Percentiles rank a stretch among this genome's conserved stretches.
Evolutionary conservation across 2,113 vertebrate species (phyloP).

Genomic region (Carassius carassius): DNA sequence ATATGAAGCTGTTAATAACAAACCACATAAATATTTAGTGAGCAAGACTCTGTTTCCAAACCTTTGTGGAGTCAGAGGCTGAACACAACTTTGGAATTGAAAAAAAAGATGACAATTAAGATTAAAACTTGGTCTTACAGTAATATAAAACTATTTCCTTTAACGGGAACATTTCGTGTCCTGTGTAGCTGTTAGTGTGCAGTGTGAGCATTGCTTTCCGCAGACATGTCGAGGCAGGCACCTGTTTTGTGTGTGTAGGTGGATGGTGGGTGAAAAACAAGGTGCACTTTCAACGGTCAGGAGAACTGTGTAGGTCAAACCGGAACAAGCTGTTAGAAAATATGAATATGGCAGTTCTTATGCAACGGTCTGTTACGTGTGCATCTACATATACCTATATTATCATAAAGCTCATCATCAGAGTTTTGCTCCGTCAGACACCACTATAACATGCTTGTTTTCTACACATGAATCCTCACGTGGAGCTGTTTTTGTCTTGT

Average conservation of each 20-base stretch:
- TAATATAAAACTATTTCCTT: background rate
- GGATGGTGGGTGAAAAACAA: constrained; percentile 38
- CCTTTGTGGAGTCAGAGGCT: background rate
- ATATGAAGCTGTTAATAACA: constrained; percentile 43
- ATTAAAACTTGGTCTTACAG: background rate
- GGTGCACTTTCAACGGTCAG: constrained; percentile 13
- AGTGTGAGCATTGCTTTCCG: background rate
- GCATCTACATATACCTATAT: background rate
- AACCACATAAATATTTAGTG: constrained; percentile 40
- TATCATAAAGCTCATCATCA: background rate
- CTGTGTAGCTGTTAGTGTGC: constrained; percentile 14
- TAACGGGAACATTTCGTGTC: background rate
- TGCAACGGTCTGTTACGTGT: background rate
- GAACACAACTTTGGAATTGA: background rate
- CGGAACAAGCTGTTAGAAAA: constrained; percentile 12
- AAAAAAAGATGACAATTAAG: constrained; percentile 5
- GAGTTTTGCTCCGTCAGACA: background rate
- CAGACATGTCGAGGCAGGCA: constrained; percentile 47
- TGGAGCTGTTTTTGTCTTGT: background rate
- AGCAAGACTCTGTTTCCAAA: background rate
- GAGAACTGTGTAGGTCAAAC: constrained; percentile 5
- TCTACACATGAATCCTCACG: background rate
- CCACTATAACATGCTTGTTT: background rate
- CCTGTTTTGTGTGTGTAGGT: constrained; percentile 50
- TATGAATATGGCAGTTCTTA: constrained; percentile 31